Base-by-base conservation (phyloP, 2,113 vertebrate genomes). In the Rhynchomys soricoides region DNA sequence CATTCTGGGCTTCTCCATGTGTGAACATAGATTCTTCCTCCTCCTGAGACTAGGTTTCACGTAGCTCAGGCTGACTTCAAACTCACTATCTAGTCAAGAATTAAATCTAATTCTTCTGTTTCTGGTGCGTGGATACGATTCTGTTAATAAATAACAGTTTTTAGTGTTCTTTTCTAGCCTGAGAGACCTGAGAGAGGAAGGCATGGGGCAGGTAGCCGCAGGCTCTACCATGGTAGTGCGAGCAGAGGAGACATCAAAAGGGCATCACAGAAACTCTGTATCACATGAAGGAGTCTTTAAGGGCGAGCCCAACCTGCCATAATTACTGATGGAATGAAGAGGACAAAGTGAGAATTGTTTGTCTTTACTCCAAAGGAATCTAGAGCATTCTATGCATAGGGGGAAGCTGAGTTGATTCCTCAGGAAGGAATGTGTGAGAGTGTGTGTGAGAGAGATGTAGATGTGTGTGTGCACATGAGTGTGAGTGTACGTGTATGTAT, bases 341-440 rank as follows among this genome's bases (percentile, higher is more conserved):
- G 40, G n/a, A 45, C 77, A 55, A 55, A 40, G 31, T 74, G n/a
- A 83, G 55, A 87, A 68, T 88, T 74, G 74, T 86, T 83, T 87
- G 62, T 91, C 89, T 70, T 92, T 10, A 26, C 91, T 91, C 59
- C 45, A 94, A 81, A 92, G 66, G 50, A 64, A 71, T 59, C 52
- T 68, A 82, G 66, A 83, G 34, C 45, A 45, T 87, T 86, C 37
- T 89, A 11, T 64, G 82, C 19, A 24, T 45, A 5, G 6, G 57
- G 57, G 31, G 34, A 26, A 40, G 31, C 43, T 85, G 43, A 64
- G 48, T 10, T 71, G 48, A 48, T 43, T 45, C 95, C 79, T 97
- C 40, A 57, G 26, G 40, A 94, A 55, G 64, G 50, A 64, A 4
- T 6, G 57, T n/a, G 1, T 31, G 16, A n/a, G 6, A 40, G 37